Conservation (phyloP, 2,797 vertebrate genomes). For the Oreochromis mossambicus region DNA sequence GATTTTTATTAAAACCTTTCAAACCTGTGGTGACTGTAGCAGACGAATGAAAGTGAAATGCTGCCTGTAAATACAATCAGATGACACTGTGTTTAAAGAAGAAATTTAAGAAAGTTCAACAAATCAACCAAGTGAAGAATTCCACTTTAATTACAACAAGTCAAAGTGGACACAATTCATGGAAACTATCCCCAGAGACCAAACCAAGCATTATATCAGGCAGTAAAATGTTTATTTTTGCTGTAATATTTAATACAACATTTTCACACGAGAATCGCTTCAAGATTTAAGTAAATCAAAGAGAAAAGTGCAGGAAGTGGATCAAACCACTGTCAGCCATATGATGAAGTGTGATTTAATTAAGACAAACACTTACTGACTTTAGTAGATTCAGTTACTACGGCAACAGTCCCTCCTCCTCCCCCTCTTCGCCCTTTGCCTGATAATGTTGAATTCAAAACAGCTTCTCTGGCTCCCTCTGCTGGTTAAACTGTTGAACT, state of each 20-base stretch:
- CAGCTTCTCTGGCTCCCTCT: background rate
- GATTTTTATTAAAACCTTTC: background rate
- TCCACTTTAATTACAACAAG: background rate
- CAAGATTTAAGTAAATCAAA: no score
- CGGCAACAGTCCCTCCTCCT: background rate
- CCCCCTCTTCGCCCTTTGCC: background rate
- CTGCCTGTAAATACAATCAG: background rate
- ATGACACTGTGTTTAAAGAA: background rate
- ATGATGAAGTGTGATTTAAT: background rate
- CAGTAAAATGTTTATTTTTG: background rate
- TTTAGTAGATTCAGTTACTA: background rate
- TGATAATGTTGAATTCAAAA: rapidly evolving
- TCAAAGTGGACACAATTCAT: background rate
- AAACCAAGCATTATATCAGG: background rate
- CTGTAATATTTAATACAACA: no score
- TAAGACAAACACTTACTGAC: background rate
- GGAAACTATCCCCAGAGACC: rapidly evolving
- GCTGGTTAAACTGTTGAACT: background rate
- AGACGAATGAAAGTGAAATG: background rate
- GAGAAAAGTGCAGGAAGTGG: no score
- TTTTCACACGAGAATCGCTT: no score
- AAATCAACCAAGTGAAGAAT: background rate
- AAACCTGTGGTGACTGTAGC: background rate
- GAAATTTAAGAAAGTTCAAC: background rate
- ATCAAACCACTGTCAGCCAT: no score